These are phyloP conservation scores for Mystacornis crossleyi DNA, from an alignment of 2,113 vertebrate species.

Conservation along the genomic window DNA sequence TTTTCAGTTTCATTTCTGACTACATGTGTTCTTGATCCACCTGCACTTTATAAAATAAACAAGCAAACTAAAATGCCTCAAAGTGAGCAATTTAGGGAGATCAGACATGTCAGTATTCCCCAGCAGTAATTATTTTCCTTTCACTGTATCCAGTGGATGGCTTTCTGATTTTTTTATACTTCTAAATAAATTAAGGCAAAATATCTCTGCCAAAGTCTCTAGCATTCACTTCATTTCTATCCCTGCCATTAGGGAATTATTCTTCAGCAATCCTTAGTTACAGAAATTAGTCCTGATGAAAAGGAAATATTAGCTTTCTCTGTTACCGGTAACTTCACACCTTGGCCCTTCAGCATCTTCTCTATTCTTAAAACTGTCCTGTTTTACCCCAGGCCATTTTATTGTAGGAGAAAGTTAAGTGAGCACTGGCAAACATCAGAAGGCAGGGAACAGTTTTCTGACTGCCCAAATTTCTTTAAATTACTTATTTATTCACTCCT, in stretches of 20 bases:
- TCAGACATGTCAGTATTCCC: background rate
- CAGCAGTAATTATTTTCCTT: background rate
- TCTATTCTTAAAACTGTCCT: background rate
- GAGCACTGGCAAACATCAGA: background rate
- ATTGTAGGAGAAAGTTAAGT: background rate
- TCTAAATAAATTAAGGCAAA: background rate
- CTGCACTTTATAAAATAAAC: background rate
- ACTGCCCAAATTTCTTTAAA: background rate
- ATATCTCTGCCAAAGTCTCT: background rate
- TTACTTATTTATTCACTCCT: background rate
- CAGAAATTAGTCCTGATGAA: background rate
- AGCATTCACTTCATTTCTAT: background rate
- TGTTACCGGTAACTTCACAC: background rate
- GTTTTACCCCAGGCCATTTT: background rate
- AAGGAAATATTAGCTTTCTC: background rate
- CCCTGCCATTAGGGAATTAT: background rate
- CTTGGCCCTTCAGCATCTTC: background rate
- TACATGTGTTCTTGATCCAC: background rate
- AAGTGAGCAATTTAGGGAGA: background rate
- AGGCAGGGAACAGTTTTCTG: background rate
- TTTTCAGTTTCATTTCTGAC: background rate
- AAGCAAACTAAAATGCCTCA: background rate
- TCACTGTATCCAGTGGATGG: no score
- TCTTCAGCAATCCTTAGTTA: background rate
- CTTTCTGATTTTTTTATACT: background rate